These are phyloP conservation scores for Rutpela maculata DNA, from an alignment of 2,888 invertebrate species.

Conservation along the genomic window DNA sequence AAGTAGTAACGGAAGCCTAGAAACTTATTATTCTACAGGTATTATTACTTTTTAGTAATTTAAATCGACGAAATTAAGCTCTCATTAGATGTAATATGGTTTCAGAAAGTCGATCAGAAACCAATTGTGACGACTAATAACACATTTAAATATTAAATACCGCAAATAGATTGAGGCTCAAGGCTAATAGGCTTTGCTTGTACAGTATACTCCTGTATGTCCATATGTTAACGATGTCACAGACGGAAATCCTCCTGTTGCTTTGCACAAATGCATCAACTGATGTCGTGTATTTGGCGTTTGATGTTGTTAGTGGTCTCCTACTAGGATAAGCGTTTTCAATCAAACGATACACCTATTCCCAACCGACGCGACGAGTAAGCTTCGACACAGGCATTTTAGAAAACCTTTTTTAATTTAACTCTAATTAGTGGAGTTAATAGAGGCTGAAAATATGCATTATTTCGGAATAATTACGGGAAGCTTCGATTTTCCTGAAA, in stretches of 20 bases:
- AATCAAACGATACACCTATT: background rate
- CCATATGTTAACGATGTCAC: conserved; percentile 15
- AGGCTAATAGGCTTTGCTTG: conserved; percentile 17
- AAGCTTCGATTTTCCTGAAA: no score
- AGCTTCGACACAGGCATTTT: no score
- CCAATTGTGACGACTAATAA: background rate
- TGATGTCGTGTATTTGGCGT: conserved; percentile 4
- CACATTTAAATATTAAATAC: background rate
- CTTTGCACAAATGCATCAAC: conserved; percentile 13
- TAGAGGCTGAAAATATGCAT: no score
- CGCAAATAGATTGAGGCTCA: background rate
- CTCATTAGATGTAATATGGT: no score
- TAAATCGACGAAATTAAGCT: no score
- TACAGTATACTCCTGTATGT: background rate
- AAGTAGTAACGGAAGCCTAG: no score
- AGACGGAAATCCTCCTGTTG: conserved; percentile 20
- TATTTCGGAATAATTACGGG: no score
- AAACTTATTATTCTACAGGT: no score
- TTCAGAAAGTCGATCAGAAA: background rate
- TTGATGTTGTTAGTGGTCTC: conserved; percentile 10
- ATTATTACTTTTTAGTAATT: no score
- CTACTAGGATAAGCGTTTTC: conserved; percentile 2
- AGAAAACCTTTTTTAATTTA: no score
- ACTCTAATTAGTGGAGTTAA: no score
- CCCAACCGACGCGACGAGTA: no score